phyloP scores from a whole-genome alignment of 1,140 invertebrate species.

The Stegodyphus dumicola region DNA sequence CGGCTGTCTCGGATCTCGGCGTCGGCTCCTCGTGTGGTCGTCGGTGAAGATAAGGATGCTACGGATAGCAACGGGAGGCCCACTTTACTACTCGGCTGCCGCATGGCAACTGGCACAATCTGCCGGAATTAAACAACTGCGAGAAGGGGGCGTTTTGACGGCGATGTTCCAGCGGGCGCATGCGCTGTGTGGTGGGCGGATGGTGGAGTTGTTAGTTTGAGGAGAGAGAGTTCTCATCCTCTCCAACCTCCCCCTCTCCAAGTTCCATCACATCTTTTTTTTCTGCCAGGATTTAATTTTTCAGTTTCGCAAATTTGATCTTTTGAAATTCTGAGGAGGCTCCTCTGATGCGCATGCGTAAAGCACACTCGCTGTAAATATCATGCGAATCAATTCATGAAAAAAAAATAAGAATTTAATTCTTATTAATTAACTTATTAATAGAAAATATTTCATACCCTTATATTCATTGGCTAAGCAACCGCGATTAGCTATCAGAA shows the following conservation, averaged over 20 bases:
- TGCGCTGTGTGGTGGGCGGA: constrained; percentile 37
- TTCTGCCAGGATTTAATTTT: too few species aligned
- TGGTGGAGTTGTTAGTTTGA: constrained; percentile 40
- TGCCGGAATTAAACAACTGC: constrained; percentile 15
- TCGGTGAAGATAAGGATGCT: background rate
- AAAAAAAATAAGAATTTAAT: too few species aligned
- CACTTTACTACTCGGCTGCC: constrained; percentile 12
- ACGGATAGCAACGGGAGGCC: too few species aligned
- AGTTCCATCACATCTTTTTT: background rate
- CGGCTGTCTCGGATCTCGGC: background rate
- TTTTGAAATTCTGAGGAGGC: too few species aligned
- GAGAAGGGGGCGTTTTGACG: constrained; percentile 42
- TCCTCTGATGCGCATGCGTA: too few species aligned
- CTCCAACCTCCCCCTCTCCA: background rate
- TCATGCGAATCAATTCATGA: too few species aligned
- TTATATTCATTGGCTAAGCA: too few species aligned
- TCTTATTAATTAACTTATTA: too few species aligned
- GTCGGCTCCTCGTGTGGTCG: background rate
- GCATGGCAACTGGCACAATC: constrained; percentile 44
- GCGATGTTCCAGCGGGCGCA: constrained; percentile 31
- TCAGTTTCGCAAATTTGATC: too few species aligned
- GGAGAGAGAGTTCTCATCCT: background rate
- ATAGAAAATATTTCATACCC: too few species aligned
- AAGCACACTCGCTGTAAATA: too few species aligned
- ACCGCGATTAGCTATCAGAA: too few species aligned